A percentile compares a stretch with the other conserved stretches of the same genome.
Conservation (phyloP, 2,797 vertebrate species). For the Emys orbicularis region DNA sequence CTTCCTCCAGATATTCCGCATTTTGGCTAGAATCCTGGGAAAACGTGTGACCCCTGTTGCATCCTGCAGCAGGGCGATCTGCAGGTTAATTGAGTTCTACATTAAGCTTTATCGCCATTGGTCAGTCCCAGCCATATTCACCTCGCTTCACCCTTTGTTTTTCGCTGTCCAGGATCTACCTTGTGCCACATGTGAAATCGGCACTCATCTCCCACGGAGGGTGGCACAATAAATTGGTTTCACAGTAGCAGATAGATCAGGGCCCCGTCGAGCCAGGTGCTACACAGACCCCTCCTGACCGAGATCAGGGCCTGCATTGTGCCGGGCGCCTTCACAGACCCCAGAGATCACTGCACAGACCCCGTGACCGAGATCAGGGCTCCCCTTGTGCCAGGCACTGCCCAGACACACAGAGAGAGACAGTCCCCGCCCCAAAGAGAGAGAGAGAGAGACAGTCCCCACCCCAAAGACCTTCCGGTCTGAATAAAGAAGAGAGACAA, state of each 20-base stretch:
- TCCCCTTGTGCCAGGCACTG: not conserved
- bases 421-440: too few relatives aligned
- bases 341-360: too few relatives aligned
- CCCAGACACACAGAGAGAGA: not conserved
- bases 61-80: not conserved
- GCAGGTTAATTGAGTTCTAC: not conserved
- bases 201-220: too few relatives aligned
- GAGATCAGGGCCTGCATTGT: too few relatives aligned
- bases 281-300: not conserved
- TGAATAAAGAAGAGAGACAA: not conserved
- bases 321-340: too few relatives aligned
- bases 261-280: not conserved
- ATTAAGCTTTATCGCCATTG: not conserved
- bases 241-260: not conserved
- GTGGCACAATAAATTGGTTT: not conserved
- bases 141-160: rapidly evolving
- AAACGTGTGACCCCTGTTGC: not conserved
- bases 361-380: too few relatives aligned
- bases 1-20: not conserved
- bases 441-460: too few relatives aligned
- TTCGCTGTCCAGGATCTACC: too few relatives aligned
- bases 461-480: too few relatives aligned
- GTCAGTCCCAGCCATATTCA: not conserved
- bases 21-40: not conserved
- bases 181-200: not conserved